Percentiles rank a stretch among this genome's conserved stretches.
phyloP scores from a whole-genome alignment of 2,888 invertebrate species.

The Pollenia griseotomentosa region DNA sequence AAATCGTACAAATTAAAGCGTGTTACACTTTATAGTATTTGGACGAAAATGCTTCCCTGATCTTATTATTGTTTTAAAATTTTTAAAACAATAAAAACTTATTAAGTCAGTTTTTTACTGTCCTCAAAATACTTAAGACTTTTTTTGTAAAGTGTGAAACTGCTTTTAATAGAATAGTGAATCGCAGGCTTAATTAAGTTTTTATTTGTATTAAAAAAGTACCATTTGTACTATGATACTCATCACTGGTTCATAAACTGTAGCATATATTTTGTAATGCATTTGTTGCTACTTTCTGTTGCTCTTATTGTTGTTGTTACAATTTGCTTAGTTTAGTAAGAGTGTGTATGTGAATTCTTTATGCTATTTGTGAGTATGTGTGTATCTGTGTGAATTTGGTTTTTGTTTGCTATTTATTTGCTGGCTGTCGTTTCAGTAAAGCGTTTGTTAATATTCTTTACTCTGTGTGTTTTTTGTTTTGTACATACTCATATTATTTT shows the following conservation, averaged over 20 bases:
- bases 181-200: not conserved
- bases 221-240: not conserved
- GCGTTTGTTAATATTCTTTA: conserved; percentile 66
- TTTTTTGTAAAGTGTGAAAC: too few relatives aligned
- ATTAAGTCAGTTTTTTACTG: too few relatives aligned
- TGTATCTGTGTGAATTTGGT: conserved; percentile 23
- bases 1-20: too few relatives aligned
- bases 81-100: too few relatives aligned
- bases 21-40: too few relatives aligned
- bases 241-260: conserved; percentile 41
- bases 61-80: too few relatives aligned
- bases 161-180: too few relatives aligned
- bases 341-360: conserved; percentile 54
- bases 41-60: too few relatives aligned
- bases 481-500: conserved; percentile 10
- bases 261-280: conserved; percentile 50
- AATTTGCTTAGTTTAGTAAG: conserved; percentile 11
- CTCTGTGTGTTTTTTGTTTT: conserved; percentile 43
- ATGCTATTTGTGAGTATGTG: conserved; percentile 25
- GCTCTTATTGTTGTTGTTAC: conserved; percentile 1
- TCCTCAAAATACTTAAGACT: too few relatives aligned
- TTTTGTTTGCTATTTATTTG: conserved; percentile 63
- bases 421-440: conserved; percentile 62
- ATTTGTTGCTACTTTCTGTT: conserved; percentile 56
- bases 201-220: conserved; percentile 1